phyloP scores from a whole-genome alignment of 2,888 invertebrate species.

The Melinaea menophilus region DNA sequence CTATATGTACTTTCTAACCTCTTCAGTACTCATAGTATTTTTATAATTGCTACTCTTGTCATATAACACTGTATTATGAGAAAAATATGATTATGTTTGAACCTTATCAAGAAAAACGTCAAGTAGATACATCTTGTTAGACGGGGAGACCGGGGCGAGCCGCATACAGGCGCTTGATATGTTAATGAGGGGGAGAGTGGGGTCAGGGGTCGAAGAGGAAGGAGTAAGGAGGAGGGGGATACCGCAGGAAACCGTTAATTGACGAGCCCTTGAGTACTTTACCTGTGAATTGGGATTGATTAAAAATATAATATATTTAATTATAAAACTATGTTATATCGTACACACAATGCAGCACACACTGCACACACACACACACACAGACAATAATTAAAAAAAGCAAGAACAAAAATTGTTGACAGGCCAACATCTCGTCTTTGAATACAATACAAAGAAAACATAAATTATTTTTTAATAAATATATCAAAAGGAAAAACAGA shows the following conservation, averaged over 20 bases:
- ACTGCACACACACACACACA: not conserved
- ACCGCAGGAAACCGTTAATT: conserved; percentile 30
- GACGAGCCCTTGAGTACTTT: conserved; percentile 24
- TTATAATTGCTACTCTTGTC: too few species aligned
- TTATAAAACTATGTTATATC: not conserved
- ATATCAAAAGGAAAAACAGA: too few species aligned
- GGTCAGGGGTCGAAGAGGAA: conserved; percentile 11
- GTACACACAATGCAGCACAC: not conserved
- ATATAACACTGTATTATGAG: too few species aligned
- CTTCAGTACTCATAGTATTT: too few species aligned
- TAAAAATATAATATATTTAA: conserved; percentile 23
- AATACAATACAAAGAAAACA: too few species aligned
- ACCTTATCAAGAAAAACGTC: conserved; percentile 3
- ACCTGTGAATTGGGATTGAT: conserved; percentile 22
- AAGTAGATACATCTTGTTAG: conserved; percentile 23
- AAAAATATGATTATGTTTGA: not conserved
- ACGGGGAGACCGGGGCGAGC: conserved; percentile 21
- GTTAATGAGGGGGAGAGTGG: conserved; percentile 35
- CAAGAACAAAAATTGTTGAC: too few species aligned
- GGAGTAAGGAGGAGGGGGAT: conserved; percentile 16
- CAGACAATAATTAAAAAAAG: too few species aligned
- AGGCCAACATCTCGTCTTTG: too few species aligned
- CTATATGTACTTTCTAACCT: too few species aligned
- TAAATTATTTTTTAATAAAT: too few species aligned
- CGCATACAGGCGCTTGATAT: conserved; percentile 38